phyloP scores from a whole-genome alignment of 2,888 invertebrate species.

The Notodonta ziczac region DNA sequence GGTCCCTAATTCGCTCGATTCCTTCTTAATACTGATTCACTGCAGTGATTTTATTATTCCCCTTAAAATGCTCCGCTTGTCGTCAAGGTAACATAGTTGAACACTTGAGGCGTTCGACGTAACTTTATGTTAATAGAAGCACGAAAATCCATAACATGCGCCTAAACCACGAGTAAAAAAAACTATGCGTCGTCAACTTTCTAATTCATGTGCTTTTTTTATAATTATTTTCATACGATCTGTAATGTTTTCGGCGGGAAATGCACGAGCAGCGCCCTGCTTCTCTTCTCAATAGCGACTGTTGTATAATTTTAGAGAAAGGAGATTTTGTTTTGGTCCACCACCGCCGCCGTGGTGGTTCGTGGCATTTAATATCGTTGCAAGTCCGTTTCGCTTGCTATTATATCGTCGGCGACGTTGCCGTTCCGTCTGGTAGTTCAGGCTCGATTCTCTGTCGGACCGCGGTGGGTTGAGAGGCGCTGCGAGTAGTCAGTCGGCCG shows the following conservation, averaged over 20 bases:
- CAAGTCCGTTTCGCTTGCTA: conserved; percentile 73
- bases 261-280: conserved; percentile 49
- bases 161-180: not conserved
- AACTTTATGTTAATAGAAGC: conserved; percentile 7
- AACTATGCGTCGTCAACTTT: not conserved
- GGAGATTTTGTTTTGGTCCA: conserved; percentile 83
- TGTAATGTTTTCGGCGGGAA: conserved; percentile 55
- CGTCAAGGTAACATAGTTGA: conserved; percentile 19
- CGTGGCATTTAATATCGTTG: conserved; percentile 77
- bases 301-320: conserved; percentile 83
- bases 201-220: conserved; percentile 12
- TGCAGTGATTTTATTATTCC: conserved; percentile 22
- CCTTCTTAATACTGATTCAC: conserved; percentile 16
- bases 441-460: conserved; percentile 64
- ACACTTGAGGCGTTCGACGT: conserved; percentile 8
- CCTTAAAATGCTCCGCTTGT: conserved; percentile 18
- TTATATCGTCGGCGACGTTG: conserved; percentile 75
- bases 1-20: conserved; percentile 13
- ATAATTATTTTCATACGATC: conserved; percentile 14
- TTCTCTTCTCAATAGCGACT: conserved; percentile 62
- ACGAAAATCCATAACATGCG: conserved; percentile 16
- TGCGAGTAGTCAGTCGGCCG: conserved; percentile 79
- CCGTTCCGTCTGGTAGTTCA: conserved; percentile 60
- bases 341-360: conserved; percentile 69
- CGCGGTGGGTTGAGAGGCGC: conserved; percentile 53